Conservation (phyloP, 2,797 vertebrate species). For the Sylvia borin region DNA sequence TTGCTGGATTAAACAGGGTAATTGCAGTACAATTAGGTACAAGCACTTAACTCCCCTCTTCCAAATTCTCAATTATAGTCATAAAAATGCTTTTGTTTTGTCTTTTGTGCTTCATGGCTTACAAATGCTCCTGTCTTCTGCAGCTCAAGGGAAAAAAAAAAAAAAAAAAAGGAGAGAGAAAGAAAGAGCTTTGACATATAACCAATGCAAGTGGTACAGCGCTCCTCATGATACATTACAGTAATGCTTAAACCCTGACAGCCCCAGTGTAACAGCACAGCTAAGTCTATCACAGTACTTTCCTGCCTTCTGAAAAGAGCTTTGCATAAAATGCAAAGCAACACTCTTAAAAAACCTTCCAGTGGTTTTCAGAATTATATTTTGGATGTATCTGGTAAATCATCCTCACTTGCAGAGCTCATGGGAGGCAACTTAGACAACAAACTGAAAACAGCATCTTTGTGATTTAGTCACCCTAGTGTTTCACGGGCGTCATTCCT, state of each 20-base stretch:
- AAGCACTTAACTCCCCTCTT: conserved; percentile 53
- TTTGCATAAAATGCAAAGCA: conserved; percentile 34
- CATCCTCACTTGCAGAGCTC: not conserved
- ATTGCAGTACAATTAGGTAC: conserved; percentile 60
- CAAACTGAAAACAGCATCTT: not conserved
- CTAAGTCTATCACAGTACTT: conserved; percentile 11
- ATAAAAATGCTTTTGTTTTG: conserved; percentile 69
- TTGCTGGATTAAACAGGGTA: conserved; percentile 63
- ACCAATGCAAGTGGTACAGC: conserved; percentile 32
- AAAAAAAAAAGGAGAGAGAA: not conserved
- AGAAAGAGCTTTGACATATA: conserved; percentile 52
- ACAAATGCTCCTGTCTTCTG: conserved; percentile 55
- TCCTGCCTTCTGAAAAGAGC: conserved; percentile 11
- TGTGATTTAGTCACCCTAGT: not conserved
- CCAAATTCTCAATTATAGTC: conserved; percentile 60
- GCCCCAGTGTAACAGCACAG: not conserved
- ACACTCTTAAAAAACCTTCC: not conserved
- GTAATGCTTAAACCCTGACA: conserved; percentile 39
- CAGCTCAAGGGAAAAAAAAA: conserved; percentile 12
- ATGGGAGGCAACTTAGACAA: not conserved
- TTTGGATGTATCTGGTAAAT: not conserved
- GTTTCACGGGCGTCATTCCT: not conserved
- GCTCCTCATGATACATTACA: conserved; percentile 28
- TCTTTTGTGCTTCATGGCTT: conserved; percentile 53
- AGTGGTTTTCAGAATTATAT: not conserved